phyloP scores from a whole-genome alignment of 2,797 vertebrate genomes.

The Myioborus miniatus region DNA sequence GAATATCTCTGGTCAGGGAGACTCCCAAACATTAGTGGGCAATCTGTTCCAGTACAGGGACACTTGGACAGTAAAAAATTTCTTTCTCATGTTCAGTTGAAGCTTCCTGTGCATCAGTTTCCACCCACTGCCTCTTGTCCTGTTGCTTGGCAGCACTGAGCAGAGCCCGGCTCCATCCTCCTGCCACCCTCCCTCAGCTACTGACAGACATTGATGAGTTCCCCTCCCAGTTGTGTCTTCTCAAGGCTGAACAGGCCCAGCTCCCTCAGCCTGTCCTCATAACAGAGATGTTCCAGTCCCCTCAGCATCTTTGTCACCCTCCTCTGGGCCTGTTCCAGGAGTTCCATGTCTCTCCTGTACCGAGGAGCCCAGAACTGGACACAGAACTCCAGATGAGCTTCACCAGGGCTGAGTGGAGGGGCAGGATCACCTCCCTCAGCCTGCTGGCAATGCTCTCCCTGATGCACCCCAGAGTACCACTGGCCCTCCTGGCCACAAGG shows the following conservation, averaged over 20 bases:
- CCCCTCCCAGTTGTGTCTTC: rapidly evolving
- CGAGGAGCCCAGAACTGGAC: neutral
- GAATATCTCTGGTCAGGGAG: neutral
- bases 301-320: rapidly evolving
- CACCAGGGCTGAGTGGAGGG: neutral
- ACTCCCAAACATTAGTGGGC: rapidly evolving
- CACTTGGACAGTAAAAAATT: neutral
- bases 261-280: neutral
- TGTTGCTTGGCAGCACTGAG: rapidly evolving
- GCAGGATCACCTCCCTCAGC: neutral
- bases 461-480: too few species aligned
- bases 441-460: rapidly evolving
- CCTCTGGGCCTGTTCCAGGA: neutral
- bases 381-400: neutral
- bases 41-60: neutral
- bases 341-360: neutral
- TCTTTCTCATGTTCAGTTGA: neutral
- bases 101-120: neutral
- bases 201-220: too few species aligned
- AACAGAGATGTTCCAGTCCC: neutral
- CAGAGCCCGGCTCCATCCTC: neutral
- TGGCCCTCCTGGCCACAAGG: neutral
- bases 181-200: neutral
- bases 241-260: rapidly evolving
- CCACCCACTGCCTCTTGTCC: rapidly evolving